phyloP scores from a whole-genome alignment of 2,888 invertebrate genomes.

The Blastobasis adustella region DNA sequence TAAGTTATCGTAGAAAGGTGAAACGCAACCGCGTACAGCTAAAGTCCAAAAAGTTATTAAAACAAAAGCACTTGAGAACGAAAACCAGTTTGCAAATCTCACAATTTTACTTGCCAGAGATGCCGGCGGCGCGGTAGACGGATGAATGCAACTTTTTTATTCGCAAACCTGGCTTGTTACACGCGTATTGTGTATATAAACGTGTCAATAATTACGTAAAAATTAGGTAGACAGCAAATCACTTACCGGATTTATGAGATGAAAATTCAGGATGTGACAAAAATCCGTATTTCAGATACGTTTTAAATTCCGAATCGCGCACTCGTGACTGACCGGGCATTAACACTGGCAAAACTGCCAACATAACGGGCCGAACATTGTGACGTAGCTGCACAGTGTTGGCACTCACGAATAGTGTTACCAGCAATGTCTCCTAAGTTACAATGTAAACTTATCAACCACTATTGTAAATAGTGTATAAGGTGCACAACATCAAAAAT shows the following conservation, averaged over 20 bases:
- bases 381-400: conserved; percentile 1
- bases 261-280: too few relatives aligned
- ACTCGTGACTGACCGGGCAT: conserved; percentile 68
- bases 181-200: too few relatives aligned
- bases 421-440: too few relatives aligned
- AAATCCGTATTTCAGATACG: conserved; percentile 28
- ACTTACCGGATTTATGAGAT: too few relatives aligned
- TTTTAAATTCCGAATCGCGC: conserved; percentile 36
- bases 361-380: conserved; percentile 25
- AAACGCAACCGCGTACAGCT: conserved; percentile 4
- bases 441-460: too few relatives aligned
- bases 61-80: conserved; percentile 22
- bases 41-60: conserved; percentile 37
- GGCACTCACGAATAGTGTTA: too few relatives aligned
- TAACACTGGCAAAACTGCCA: conserved; percentile 56
- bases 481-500: too few relatives aligned
- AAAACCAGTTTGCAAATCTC: conserved; percentile 57
- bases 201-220: too few relatives aligned
- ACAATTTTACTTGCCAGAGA: conserved; percentile 38
- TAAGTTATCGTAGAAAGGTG: too few relatives aligned
- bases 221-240: too few relatives aligned
- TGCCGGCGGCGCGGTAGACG: too few relatives aligned
- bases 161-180: background rate
- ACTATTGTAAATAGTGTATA: too few relatives aligned
- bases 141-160: conserved; percentile 31